Evolutionary conservation across 1,140 invertebrate species (phyloP).

Genomic region (Pectinophora gossypiella): DNA sequence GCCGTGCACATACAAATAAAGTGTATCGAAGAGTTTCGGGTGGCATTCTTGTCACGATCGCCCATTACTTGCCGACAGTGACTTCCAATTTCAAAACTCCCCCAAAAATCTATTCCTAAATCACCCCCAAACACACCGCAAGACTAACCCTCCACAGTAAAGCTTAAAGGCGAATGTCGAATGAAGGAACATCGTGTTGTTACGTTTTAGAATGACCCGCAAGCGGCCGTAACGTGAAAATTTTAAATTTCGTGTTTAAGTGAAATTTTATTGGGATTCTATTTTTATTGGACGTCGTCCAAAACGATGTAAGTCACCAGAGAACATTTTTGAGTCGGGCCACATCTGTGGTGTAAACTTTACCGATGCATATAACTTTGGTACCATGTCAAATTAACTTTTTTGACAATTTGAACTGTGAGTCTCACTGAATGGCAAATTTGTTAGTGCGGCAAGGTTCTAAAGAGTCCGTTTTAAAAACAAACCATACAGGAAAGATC

Average conservation of each 20-base stretch:
- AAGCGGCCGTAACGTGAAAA: slow-evolving; percentile 53
- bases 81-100: slow-evolving; percentile 59
- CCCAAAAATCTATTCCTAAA: slow-evolving; percentile 15
- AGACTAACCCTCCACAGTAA: slow-evolving; percentile 26
- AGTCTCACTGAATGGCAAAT: no score
- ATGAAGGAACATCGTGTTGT: slow-evolving; percentile 8
- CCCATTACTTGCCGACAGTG: slow-evolving; percentile 66
- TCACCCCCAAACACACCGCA: neutral
- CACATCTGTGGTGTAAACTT: no score
- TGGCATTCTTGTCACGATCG: slow-evolving; percentile 57
- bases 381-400: no score
- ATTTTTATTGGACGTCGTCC: slow-evolving; percentile 51
- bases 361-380: no score
- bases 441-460: no score
- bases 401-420: no score
- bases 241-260: slow-evolving; percentile 70
- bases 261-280: slow-evolving; percentile 64
- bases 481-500: no score
- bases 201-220: slow-evolving; percentile 12
- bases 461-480: no score
- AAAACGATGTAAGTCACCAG: slow-evolving; percentile 16
- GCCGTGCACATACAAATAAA: slow-evolving; percentile 1
- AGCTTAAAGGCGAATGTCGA: neutral
- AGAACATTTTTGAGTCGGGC: no score
- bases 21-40: slow-evolving; percentile 53